Base-by-base conservation (phyloP, 2,113 vertebrate species). In the Pogona vitticeps region DNA sequence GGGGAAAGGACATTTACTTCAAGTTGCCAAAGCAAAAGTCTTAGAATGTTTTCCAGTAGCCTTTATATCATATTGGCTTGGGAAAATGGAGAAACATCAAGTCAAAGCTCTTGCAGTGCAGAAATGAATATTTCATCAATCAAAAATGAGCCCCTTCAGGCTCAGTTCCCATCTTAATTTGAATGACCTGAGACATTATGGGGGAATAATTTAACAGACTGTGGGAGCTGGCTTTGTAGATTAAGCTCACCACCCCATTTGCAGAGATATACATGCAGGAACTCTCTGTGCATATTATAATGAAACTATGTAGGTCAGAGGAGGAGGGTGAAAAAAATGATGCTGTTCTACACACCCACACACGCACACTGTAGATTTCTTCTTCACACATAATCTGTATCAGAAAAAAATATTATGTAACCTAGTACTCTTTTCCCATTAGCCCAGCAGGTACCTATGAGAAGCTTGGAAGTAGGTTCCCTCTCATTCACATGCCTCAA, bases 21-120 rank as follows among this genome's bases (percentile, higher is more conserved):
- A 8, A 36, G 10, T 59, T 76, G 58, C 56, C 26, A 75, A 65
- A 26, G 42, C 42, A 68, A 5, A 82, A 56, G 52, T 33, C 42
- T 85, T 67, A 76, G 42, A 85, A 52, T 85, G n/a, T 56, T 59
- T 85, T 56, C 46, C 46, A 85, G 23, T 36, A 78, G 46, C 17
- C 76, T 79, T 85, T 59, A 68, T 38, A 42, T 83, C 23, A 7
- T 40, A 63, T 63, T 76, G 56, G 61, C 58, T 63, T 40, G 26
- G 15, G 13, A 20, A 38, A 18, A 31, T 17, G 15, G 71, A 65
- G 58, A 83, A 8, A 75, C 46, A 70, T 33, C 42, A 78, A 36
- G 63, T 46, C 20, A 58, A 38, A 3, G 6, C 46, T 78, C 23
- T 31, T 18, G 58, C 23, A 70, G 36, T 38, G 14, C 75, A 59